These are phyloP conservation scores for Perccottus glenii DNA, from an alignment of 2,113 vertebrate genomes.

Conservation along the genomic window DNA sequence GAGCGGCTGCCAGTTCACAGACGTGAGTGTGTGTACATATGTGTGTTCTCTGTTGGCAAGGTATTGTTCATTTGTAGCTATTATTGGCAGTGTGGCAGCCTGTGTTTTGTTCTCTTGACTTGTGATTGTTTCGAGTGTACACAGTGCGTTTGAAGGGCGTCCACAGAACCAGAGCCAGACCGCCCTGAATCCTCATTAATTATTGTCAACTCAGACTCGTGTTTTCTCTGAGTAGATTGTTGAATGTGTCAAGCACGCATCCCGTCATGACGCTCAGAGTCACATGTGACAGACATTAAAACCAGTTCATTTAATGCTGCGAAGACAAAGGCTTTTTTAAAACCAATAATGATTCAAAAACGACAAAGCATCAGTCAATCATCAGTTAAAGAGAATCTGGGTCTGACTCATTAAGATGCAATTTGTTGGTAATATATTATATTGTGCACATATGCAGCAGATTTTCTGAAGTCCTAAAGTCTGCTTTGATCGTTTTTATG, in stretches of 20 bases:
- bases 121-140: conserved; percentile 56
- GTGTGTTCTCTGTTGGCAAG: conserved; percentile 40
- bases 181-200: conserved; percentile 47
- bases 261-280: background rate
- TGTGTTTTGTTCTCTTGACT: conserved; percentile 59
- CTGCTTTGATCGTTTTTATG: too few species aligned
- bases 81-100: conserved; percentile 54
- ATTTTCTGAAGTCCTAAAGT: too few species aligned
- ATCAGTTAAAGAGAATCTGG: too few species aligned
- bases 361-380: too few species aligned
- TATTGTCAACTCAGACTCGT: conserved; percentile 32
- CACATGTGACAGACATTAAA: background rate
- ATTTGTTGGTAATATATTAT: too few species aligned
- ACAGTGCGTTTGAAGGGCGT: conserved; percentile 39
- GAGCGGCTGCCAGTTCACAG: conserved; percentile 50
- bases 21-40: conserved; percentile 16
- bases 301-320: background rate
- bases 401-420: too few species aligned
- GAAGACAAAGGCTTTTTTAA: background rate
- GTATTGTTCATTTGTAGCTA: conserved; percentile 59
- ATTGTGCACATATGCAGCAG: too few species aligned
- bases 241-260: background rate
- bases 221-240: too few species aligned
- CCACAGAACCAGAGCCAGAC: conserved; percentile 33
- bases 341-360: too few species aligned